Evolutionary conservation across 2,113 vertebrate genomes (phyloP).

Genomic region (Larimichthys crocea): DNA sequence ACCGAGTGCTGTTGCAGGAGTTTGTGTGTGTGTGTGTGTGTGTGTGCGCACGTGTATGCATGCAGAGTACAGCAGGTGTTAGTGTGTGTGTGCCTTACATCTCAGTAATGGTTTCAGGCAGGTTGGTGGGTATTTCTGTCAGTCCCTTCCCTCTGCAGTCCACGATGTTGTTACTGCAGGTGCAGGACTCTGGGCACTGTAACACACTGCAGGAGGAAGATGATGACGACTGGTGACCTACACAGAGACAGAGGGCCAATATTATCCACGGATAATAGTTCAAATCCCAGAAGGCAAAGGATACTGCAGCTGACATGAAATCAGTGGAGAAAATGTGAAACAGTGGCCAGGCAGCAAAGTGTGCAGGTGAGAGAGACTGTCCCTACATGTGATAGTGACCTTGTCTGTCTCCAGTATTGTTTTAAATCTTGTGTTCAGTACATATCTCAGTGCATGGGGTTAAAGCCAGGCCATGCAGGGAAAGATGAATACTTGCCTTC

Average conservation of each 20-base stretch:
- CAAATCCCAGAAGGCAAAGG: slow-evolving; percentile 7
- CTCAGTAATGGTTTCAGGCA: slow-evolving; percentile 98
- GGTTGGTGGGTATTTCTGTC: slow-evolving; percentile 95
- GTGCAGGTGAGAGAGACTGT: slow-evolving; percentile 11
- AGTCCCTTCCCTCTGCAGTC: slow-evolving; percentile 98
- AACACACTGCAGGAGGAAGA: slow-evolving; percentile 95
- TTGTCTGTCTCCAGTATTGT: background rate
- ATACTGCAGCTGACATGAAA: background rate
- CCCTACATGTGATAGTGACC: slow-evolving; percentile 22
- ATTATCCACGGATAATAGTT: slow-evolving; percentile 35
- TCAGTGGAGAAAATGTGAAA: slow-evolving; percentile 15
- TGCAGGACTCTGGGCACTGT: slow-evolving; percentile 94
- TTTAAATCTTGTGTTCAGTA: background rate
- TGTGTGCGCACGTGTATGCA: slow-evolving; percentile 1
- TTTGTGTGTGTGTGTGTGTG: slow-evolving; percentile 32
- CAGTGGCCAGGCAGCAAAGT: slow-evolving; percentile 3
- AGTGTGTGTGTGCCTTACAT: slow-evolving; percentile 85
- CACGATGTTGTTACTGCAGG: slow-evolving; percentile 98
- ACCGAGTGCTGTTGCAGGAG: slow-evolving; percentile 3
- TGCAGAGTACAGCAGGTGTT: background rate
- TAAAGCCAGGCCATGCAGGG: slow-evolving; percentile 31
- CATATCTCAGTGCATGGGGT: background rate
- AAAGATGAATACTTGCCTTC: slow-evolving; percentile 91
- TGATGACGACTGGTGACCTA: slow-evolving; percentile 91
- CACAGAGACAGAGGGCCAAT: slow-evolving; percentile 51